Percentiles rank a stretch among this genome's conserved stretches.
These are phyloP conservation scores for Tigriopus californicus DNA, from an alignment of 2,888 invertebrate species.

Conservation along the genomic window DNA sequence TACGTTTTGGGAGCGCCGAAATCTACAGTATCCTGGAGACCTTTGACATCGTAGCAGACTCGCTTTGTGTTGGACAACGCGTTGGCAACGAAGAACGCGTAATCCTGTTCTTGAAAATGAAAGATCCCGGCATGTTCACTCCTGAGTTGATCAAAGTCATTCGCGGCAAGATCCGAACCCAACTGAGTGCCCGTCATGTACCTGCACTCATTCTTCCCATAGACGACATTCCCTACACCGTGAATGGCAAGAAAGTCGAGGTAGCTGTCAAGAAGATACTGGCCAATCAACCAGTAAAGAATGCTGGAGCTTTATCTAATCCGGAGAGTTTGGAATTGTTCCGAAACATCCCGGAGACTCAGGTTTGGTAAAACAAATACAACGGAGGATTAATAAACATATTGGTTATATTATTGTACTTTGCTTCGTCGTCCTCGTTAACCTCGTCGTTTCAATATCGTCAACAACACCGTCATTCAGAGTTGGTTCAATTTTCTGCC, in stretches of 20 bases:
- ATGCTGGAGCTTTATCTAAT: constrained; percentile 32
- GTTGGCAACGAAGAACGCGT: constrained; percentile 34
- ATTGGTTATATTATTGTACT: neutral
- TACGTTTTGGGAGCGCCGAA: constrained; percentile 39
- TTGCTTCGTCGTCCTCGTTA: too few relatives aligned
- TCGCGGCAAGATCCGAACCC: constrained; percentile 28
- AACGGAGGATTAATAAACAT: neutral
- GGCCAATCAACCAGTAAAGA: constrained; percentile 27
- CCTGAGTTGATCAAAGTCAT: constrained; percentile 28
- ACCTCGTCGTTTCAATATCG: too few relatives aligned
- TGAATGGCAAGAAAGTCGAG: constrained; percentile 39
- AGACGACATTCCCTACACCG: constrained; percentile 36
- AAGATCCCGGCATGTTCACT: constrained; percentile 24
- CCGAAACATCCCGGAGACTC: constrained; percentile 26
- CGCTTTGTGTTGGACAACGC: constrained; percentile 35
- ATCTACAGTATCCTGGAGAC: constrained; percentile 35
- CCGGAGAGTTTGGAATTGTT: constrained; percentile 31
- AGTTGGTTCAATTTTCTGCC: too few relatives aligned
- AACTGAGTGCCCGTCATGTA: constrained; percentile 34
- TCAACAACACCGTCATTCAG: too few relatives aligned
- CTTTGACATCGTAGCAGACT: constrained; percentile 30
- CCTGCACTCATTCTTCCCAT: constrained; percentile 32
- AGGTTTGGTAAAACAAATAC: constrained; percentile 20
- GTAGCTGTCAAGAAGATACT: constrained; percentile 35
- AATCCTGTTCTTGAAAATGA: constrained; percentile 35